Conservation (phyloP, 2,113 vertebrate genomes). For the Ardeotis arabs region DNA sequence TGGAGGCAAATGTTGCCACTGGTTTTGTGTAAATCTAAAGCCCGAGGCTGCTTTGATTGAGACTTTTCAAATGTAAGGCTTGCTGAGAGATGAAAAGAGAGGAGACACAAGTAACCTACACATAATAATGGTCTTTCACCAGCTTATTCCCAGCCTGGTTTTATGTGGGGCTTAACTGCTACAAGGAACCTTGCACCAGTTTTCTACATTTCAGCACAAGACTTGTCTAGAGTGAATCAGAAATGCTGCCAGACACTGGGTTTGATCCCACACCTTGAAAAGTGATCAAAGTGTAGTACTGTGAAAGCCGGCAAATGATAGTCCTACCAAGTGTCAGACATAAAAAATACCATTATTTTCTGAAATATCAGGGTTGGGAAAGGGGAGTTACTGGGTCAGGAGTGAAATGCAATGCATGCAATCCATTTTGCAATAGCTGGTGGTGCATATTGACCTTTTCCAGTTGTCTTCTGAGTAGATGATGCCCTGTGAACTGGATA, state of each 20-base stretch:
- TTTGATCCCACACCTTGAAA: neutral
- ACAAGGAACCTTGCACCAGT: neutral
- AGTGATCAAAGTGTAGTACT: neutral
- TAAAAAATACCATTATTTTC: neutral
- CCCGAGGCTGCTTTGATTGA: neutral
- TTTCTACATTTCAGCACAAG: neutral
- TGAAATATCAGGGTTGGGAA: neutral
- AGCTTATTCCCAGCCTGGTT: neutral
- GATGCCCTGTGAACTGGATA: neutral
- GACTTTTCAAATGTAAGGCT: neutral
- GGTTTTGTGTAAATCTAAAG: neutral
- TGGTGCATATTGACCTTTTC: neutral
- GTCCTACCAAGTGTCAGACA: neutral
- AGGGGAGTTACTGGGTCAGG: neutral
- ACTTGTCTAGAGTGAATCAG: neutral
- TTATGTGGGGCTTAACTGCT: neutral
- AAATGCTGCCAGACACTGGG: neutral
- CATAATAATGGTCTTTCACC: neutral
- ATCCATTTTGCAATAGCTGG: slow-evolving; percentile 34
- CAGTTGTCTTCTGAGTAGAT: neutral
- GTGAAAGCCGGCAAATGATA: neutral
- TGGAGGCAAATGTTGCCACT: neutral
- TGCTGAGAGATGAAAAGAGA: neutral
- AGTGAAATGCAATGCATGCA: neutral
- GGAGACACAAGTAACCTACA: neutral